A percentile compares a stretch with the other conserved stretches of the same genome.
These are phyloP conservation scores for Phenganax stokvisi DNA, from an alignment of 92 coral and sea anemone genomes.

Conservation along the genomic window DNA sequence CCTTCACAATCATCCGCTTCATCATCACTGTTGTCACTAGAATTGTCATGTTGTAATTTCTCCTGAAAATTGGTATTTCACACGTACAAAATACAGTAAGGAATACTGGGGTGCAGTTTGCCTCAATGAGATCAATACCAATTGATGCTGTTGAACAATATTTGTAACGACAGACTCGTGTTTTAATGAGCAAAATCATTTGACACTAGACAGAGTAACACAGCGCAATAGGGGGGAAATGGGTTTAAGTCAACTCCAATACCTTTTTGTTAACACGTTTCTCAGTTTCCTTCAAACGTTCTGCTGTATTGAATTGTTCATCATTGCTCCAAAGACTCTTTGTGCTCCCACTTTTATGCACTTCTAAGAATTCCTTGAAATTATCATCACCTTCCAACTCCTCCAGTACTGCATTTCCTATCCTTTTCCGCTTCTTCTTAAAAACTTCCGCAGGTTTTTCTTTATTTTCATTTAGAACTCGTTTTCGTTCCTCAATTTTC, in stretches of 20 bases:
- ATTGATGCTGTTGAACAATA: too few relatives aligned
- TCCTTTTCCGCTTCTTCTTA: constrained; percentile 30
- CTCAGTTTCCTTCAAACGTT: neutral
- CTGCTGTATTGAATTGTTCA: constrained; percentile 1
- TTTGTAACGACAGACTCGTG: too few relatives aligned
- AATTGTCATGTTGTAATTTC: constrained; percentile 49
- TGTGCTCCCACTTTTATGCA: constrained; percentile 59
- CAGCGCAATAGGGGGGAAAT: too few relatives aligned
- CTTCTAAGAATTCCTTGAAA: constrained; percentile 74
- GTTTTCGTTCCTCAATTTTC: constrained; percentile 30
- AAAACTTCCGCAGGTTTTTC: constrained; percentile 10
- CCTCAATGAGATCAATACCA: too few relatives aligned
- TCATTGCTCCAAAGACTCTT: constrained; percentile 66
- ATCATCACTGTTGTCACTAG: constrained; percentile 61
- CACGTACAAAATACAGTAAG: neutral
- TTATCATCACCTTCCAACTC: constrained; percentile 65
- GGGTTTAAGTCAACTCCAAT: neutral
- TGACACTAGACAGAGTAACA: neutral
- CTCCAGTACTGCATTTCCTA: constrained; percentile 44
- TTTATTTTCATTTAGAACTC: constrained; percentile 12
- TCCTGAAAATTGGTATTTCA: constrained; percentile 1
- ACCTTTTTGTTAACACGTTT: constrained; percentile 7
- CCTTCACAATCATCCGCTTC: constrained; percentile 32
- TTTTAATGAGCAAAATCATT: neutral
- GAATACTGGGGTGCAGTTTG: too few relatives aligned